phyloP scores from a whole-genome alignment of 2,797 vertebrate species.

The Tachyglossus aculeatus region DNA sequence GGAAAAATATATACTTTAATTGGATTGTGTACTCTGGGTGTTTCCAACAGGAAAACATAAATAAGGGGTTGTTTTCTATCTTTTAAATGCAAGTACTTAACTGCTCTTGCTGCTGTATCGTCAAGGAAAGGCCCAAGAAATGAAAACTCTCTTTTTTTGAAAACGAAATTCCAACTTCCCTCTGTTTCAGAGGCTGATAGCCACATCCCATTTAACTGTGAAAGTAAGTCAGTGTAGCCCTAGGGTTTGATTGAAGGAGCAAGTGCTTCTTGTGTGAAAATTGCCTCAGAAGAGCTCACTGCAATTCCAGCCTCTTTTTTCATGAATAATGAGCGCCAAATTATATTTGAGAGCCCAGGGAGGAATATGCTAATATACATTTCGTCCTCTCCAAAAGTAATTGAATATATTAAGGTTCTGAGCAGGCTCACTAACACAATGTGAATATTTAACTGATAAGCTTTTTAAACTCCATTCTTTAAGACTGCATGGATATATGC shows the following conservation, averaged over 20 bases:
- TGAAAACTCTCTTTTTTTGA: background rate
- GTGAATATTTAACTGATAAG: slow-evolving; percentile 24
- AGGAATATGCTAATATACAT: slow-evolving; percentile 62
- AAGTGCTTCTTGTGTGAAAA: slow-evolving; percentile 38
- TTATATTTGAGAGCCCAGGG: slow-evolving; percentile 66
- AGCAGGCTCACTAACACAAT: slow-evolving; percentile 27
- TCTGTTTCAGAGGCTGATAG: slow-evolving; percentile 15
- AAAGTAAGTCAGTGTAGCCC: background rate
- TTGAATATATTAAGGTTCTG: slow-evolving; percentile 46
- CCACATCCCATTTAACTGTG: slow-evolving; percentile 36
- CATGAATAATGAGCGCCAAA: slow-evolving; percentile 50
- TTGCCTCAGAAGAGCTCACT: slow-evolving; percentile 43
- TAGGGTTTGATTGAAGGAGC: slow-evolving; percentile 40
- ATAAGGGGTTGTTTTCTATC: background rate
- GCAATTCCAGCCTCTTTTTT: slow-evolving; percentile 53
- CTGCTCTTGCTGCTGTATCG: background rate
- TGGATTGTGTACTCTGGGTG: background rate
- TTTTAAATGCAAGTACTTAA: too few relatives aligned
- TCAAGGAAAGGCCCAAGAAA: background rate
- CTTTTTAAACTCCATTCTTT: slow-evolving; percentile 33
- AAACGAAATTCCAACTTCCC: slow-evolving; percentile 39
- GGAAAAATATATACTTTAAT: background rate
- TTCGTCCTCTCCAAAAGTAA: slow-evolving; percentile 45
- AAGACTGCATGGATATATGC: slow-evolving; percentile 12
- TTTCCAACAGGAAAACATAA: background rate